Evolutionary conservation across 2,797 vertebrate species (phyloP).

Genomic region (Novumbra hubbsi): DNA sequence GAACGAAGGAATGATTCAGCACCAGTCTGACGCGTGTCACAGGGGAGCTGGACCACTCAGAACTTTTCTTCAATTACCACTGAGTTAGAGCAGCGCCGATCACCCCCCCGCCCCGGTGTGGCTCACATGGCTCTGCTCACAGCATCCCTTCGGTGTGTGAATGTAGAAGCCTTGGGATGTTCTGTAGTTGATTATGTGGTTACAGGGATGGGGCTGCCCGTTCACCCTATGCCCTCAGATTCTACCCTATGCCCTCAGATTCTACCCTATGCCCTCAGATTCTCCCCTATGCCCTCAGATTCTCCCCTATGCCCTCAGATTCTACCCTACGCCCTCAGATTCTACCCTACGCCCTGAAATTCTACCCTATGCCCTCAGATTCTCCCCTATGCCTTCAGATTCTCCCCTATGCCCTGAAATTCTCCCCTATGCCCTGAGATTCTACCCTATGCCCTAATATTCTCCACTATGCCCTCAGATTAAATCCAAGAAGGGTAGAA

Average conservation of each 20-base stretch:
- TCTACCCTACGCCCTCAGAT: too few species aligned
- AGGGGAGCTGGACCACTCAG: background rate
- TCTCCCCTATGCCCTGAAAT: too few species aligned
- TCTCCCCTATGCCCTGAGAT: too few species aligned
- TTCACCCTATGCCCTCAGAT: background rate
- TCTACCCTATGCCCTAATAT: too few species aligned
- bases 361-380: too few species aligned
- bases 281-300: background rate
- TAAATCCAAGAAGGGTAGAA: background rate
- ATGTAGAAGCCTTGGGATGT: conserved; percentile 1
- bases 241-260: background rate
- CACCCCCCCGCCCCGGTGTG: background rate
- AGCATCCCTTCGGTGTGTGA: background rate
- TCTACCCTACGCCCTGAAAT: too few species aligned
- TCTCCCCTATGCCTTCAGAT: too few species aligned
- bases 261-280: background rate
- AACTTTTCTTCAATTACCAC: background rate
- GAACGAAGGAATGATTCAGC: background rate
- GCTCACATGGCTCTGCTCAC: background rate
- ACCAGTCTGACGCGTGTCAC: background rate
- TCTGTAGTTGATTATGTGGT: conserved; percentile 2
- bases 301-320: too few species aligned
- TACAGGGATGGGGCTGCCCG: background rate
- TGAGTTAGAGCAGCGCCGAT: background rate
- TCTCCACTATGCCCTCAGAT: too few species aligned